A percentile compares a stretch with the other conserved stretches of the same genome.
These are phyloP conservation scores for Metallyticus violacea DNA, from an alignment of 2,888 invertebrate genomes.

Conservation along the genomic window DNA sequence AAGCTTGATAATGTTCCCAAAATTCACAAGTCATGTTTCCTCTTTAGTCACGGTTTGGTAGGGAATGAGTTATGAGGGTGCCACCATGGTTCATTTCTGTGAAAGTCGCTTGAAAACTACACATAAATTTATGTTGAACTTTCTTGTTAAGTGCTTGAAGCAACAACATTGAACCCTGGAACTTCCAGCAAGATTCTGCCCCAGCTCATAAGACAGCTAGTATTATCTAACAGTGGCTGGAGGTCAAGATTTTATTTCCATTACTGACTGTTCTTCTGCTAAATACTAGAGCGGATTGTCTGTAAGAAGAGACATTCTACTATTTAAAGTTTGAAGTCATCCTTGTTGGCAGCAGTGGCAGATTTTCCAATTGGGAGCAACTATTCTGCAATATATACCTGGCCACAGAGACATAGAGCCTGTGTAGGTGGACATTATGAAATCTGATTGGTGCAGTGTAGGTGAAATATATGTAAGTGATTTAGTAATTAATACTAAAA, in stretches of 20 bases:
- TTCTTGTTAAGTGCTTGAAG: no score
- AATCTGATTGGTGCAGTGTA: not conserved
- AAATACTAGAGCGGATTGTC: not conserved
- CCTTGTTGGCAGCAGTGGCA: not conserved
- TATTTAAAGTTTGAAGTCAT: not conserved
- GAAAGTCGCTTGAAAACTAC: not conserved
- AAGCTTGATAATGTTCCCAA: not conserved
- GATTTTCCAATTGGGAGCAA: not conserved
- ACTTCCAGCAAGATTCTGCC: no score
- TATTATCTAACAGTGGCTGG: not conserved
- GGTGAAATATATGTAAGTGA: no score
- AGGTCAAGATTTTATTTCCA: not conserved
- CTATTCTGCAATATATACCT: not conserved
- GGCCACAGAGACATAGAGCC: not conserved
- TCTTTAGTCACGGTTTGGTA: not conserved
- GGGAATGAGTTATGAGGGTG: no score
- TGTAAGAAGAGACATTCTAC: not conserved
- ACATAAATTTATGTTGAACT: no score
- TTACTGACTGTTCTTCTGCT: not conserved
- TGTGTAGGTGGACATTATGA: not conserved
- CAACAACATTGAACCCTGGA: no score
- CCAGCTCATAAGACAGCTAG: not conserved
- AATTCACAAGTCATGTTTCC: not conserved
- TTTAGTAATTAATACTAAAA: no score
- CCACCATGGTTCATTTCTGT: no score